Conservation (phyloP, 2,797 vertebrate species). For the Bryconaethiops microstoma region DNA sequence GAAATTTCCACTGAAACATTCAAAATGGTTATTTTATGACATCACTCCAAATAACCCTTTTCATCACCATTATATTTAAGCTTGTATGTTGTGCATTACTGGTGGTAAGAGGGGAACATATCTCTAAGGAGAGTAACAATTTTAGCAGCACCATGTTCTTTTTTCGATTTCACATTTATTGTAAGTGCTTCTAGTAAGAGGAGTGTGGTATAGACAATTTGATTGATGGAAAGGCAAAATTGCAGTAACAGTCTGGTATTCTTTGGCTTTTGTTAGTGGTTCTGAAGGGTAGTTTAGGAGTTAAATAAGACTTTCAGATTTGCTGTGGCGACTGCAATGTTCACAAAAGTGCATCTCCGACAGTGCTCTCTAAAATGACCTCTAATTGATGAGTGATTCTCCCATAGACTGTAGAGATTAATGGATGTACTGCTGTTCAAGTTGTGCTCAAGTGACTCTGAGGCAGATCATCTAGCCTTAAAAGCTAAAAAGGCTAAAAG, state of each 20-base stretch:
- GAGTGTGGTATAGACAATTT: not conserved
- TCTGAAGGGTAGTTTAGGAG: not conserved
- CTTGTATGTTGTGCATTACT: not conserved
- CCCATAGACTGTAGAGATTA: constrained; percentile 14
- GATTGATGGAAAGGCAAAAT: not conserved
- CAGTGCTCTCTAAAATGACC: constrained; percentile 29
- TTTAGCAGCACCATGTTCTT: not conserved
- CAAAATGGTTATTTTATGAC: not conserved
- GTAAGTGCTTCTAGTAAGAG: not conserved
- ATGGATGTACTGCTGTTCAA: constrained; percentile 34
- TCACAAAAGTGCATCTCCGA: constrained; percentile 22
- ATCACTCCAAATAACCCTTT: not conserved
- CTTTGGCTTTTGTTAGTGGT: not conserved
- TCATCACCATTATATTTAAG: not conserved
- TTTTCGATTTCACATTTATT: not conserved
- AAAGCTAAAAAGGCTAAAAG: constrained; percentile 30
- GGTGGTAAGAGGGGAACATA: too few species aligned
- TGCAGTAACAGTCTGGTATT: not conserved
- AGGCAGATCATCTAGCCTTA: constrained; percentile 32
- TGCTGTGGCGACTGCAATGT: constrained; percentile 25
- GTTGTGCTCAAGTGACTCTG: constrained; percentile 31
- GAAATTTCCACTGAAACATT: not conserved
- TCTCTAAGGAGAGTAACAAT: not conserved
- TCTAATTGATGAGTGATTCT: constrained; percentile 32
- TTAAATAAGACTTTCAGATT: constrained; percentile 26